phyloP scores from a whole-genome alignment of 2,888 invertebrate species.

The Halictus ligatus region DNA sequence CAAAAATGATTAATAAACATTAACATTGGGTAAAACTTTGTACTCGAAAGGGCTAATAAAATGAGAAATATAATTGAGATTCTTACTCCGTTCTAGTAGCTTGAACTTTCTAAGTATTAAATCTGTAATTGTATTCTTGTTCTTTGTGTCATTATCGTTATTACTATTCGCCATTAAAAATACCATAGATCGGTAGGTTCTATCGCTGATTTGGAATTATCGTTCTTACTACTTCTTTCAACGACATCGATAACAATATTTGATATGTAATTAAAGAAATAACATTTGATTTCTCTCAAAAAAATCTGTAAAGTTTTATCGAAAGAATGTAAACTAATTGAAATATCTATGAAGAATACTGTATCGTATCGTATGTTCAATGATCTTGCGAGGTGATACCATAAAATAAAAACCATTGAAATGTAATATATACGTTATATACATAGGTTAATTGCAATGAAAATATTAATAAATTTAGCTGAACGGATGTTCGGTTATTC shows the following conservation, averaged over 20 bases:
- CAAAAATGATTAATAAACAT: not conserved
- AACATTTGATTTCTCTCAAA: not conserved
- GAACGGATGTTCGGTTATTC: not conserved
- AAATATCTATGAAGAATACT: not conserved
- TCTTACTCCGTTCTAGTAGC: not conserved
- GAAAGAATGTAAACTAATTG: not conserved
- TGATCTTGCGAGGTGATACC: not conserved
- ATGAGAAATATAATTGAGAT: not conserved
- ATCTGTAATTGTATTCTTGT: not conserved
- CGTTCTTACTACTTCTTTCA: not conserved
- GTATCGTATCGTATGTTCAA: not conserved
- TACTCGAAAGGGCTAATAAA: not conserved
- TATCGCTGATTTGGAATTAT: not conserved
- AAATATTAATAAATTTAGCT: not conserved
- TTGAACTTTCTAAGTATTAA: not conserved
- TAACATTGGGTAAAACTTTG: not conserved
- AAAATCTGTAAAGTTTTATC: not conserved
- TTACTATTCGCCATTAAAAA: not conserved
- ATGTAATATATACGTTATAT: slow-evolving; percentile 11
- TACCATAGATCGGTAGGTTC: not conserved
- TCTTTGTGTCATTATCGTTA: not conserved
- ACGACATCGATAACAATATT: not conserved
- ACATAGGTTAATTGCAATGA: not conserved
- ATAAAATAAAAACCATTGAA: not conserved
- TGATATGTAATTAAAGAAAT: not conserved